These are phyloP conservation scores for Gracilinanus agilis DNA, from an alignment of 2,113 vertebrate species.

Conservation along the genomic window DNA sequence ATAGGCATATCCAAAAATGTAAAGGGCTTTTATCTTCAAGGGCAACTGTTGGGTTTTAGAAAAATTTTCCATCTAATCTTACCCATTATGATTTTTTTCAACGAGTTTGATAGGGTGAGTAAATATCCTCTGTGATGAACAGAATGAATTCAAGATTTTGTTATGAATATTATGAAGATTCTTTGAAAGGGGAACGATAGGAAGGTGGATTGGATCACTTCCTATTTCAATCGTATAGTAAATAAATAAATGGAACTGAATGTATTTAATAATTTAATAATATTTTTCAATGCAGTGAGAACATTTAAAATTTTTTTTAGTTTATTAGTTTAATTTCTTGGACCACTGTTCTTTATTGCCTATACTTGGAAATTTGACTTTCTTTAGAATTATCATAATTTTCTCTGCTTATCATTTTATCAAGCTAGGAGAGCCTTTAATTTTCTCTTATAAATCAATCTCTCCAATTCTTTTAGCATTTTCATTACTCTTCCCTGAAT, in stretches of 20 bases:
- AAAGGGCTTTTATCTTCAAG: neutral
- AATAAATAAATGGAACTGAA: neutral
- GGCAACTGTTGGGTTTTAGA: neutral
- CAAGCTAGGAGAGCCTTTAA: neutral
- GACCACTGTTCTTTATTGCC: constrained; percentile 1
- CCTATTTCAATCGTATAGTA: neutral
- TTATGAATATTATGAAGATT: neutral
- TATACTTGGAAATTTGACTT: neutral
- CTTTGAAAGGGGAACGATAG: neutral
- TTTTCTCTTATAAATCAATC: neutral
- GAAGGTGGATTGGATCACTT: neutral
- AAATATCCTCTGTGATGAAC: neutral
- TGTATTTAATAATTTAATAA: constrained; percentile 10
- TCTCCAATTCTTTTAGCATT: constrained; percentile 15
- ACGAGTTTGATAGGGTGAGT: neutral
- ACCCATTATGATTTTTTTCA: neutral
- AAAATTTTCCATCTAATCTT: neutral
- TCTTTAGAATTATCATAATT: neutral
- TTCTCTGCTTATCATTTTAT: neutral
- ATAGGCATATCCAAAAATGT: neutral
- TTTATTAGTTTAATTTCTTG: neutral
- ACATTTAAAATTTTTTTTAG: neutral
- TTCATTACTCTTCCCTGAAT: constrained; percentile 37
- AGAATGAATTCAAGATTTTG: neutral
- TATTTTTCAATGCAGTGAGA: constrained; percentile 25